Percentiles rank a stretch among this genome's conserved stretches.
These are phyloP conservation scores for Scaptomyza tumidula DNA, from an alignment of 2,888 invertebrate genomes.

Conservation along the genomic window DNA sequence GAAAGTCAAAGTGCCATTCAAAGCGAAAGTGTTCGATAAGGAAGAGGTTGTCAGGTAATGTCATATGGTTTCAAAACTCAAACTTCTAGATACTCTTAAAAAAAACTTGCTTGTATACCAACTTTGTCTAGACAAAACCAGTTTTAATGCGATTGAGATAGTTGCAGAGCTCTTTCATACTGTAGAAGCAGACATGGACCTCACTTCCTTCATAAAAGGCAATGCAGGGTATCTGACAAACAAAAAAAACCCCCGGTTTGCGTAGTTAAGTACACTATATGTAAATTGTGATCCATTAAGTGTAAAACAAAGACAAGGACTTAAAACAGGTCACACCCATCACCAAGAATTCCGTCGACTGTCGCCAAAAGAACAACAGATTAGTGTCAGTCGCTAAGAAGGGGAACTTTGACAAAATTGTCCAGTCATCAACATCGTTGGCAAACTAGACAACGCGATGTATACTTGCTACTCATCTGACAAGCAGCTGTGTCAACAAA, in stretches of 20 bases:
- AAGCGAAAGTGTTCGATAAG: not conserved
- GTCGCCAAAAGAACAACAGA: slow-evolving; percentile 22
- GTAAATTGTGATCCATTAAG: slow-evolving; percentile 16
- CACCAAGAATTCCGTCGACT: slow-evolving; percentile 25
- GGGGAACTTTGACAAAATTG: slow-evolving; percentile 4
- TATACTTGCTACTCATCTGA: not conserved
- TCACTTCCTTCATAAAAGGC: not conserved
- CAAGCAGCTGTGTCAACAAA: slow-evolving; percentile 19
- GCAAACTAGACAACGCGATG: not conserved
- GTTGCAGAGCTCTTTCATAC: not conserved
- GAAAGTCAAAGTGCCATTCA: not conserved
- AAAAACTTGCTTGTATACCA: not conserved
- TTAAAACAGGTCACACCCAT: slow-evolving; percentile 15
- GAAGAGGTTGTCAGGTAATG: not conserved
- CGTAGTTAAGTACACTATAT: not conserved
- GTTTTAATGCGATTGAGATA: not conserved
- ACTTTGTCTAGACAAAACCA: not conserved
- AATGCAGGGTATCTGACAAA: not conserved
- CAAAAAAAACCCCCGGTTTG: not conserved
- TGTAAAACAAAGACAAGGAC: slow-evolving; percentile 6
- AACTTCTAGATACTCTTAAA: not conserved
- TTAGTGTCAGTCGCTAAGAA: not conserved
- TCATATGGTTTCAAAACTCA: not conserved
- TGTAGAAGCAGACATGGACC: not conserved
- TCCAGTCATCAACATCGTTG: slow-evolving; percentile 37